Percentiles rank a stretch among this genome's conserved stretches.
Evolutionary conservation across 2,888 invertebrate genomes (phyloP).

Genomic region (Lissonota sp.): DNA sequence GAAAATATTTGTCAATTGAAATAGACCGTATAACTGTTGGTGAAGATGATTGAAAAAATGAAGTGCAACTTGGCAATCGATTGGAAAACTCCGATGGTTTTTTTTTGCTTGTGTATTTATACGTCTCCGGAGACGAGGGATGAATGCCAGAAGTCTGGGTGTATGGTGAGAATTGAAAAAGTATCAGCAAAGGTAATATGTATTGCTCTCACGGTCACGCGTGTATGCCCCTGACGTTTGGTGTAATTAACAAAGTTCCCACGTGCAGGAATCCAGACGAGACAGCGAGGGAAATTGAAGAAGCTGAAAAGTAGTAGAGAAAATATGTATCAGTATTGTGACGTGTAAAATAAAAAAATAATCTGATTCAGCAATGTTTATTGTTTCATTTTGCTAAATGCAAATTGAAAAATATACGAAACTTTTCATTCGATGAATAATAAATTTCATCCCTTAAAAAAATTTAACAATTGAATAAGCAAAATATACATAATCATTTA

Average conservation of each 20-base stretch:
- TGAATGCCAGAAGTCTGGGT: conserved; percentile 11
- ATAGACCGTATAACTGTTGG: too few species aligned
- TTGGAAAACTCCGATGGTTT: not conserved
- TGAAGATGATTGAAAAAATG: too few species aligned
- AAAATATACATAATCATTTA: too few species aligned
- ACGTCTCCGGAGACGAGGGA: not conserved
- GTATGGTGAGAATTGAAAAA: conserved; percentile 14
- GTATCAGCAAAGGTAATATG: conserved; percentile 33
- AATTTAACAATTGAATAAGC: too few species aligned
- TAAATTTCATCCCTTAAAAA: too few species aligned
- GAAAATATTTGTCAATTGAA: too few species aligned
- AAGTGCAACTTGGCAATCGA: too few species aligned
- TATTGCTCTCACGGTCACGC: conserved; percentile 28
- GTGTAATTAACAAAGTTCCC: conserved; percentile 57
- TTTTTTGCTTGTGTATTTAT: conserved; percentile 20
- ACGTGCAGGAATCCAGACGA: conserved; percentile 17
- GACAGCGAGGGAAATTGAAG: not conserved
- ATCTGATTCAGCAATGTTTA: too few species aligned
- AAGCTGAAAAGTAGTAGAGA: not conserved
- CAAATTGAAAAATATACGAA: too few species aligned
- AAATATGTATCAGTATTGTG: conserved; percentile 2
- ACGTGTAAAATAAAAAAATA: not conserved
- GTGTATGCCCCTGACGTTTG: conserved; percentile 29
- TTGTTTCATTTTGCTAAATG: too few species aligned
- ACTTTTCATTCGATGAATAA: too few species aligned